Percentiles rank a stretch among this genome's conserved stretches.
Conservation (phyloP, 2,797 vertebrate species). For the Hybognathus amarus region DNA sequence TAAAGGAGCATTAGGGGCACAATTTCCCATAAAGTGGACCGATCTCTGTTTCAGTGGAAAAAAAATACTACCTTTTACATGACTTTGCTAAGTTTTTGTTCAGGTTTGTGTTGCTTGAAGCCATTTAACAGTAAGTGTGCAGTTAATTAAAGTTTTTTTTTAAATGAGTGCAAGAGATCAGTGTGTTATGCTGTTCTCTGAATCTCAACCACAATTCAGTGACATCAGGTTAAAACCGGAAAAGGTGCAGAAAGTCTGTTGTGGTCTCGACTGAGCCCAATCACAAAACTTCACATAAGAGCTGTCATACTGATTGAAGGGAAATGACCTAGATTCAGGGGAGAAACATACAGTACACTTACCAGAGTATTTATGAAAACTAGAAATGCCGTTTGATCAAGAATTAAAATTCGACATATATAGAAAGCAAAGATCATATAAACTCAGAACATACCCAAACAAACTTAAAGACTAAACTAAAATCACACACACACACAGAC, state of each 20-base stretch:
- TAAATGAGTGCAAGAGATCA: not conserved
- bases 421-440: not conserved
- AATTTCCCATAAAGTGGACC: not conserved
- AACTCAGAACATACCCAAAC: not conserved
- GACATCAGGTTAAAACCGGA: constrained; percentile 22
- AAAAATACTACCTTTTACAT: not conserved
- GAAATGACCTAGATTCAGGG: constrained; percentile 31
- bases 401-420: not conserved
- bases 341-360: not conserved
- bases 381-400: not conserved
- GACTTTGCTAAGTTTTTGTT: not conserved
- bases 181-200: not conserved
- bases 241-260: constrained; percentile 22
- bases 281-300: not conserved
- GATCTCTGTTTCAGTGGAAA: not conserved
- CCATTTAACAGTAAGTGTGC: not conserved
- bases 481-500: no score
- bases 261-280: constrained; percentile 14
- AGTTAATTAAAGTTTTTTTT: not conserved
- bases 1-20: no score
- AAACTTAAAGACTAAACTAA: not conserved
- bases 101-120: no score
- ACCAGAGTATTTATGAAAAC: not conserved
- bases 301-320: not conserved
- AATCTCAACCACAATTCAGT: constrained; percentile 16